Conservation (phyloP, 2,888 invertebrate genomes). For the Oligia latruncula region DNA sequence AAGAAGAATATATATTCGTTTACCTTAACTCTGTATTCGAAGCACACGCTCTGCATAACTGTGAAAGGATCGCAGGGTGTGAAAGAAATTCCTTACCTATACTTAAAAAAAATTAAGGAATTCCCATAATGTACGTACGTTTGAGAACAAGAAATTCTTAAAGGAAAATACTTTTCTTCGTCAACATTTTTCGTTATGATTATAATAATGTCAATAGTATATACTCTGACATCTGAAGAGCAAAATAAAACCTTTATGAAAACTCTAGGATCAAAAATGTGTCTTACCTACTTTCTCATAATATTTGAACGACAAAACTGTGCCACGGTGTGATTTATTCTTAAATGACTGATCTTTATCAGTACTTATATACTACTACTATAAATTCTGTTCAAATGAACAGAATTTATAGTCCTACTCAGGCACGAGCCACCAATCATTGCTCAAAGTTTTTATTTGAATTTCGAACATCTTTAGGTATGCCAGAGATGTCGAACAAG, state of each 20-base stretch:
- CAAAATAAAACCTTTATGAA: background rate
- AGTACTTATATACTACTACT: too few species aligned
- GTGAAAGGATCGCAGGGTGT: constrained; percentile 51
- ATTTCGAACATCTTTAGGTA: constrained; percentile 14
- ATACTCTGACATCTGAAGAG: background rate
- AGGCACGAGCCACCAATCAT: constrained; percentile 12
- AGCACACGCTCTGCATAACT: constrained; percentile 61
- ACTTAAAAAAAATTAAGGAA: constrained; percentile 35
- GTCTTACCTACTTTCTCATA: background rate
- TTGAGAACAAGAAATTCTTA: constrained; percentile 26
- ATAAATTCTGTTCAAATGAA: background rate
- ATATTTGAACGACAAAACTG: background rate
- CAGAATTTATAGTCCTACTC: background rate
- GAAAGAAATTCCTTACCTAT: constrained; percentile 40
- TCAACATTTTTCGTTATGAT: background rate
- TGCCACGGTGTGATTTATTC: background rate
- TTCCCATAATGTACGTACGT: constrained; percentile 24
- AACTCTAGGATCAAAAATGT: background rate
- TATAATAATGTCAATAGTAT: background rate
- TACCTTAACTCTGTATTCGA: constrained; percentile 62
- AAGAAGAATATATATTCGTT: constrained; percentile 59
- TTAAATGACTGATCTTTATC: background rate
- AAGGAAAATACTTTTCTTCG: constrained; percentile 1
- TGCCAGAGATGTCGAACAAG: constrained; percentile 14
- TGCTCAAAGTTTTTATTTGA: constrained; percentile 26